Conservation (phyloP, 2,888 invertebrate genomes). For the Drosophila stalkeri region DNA sequence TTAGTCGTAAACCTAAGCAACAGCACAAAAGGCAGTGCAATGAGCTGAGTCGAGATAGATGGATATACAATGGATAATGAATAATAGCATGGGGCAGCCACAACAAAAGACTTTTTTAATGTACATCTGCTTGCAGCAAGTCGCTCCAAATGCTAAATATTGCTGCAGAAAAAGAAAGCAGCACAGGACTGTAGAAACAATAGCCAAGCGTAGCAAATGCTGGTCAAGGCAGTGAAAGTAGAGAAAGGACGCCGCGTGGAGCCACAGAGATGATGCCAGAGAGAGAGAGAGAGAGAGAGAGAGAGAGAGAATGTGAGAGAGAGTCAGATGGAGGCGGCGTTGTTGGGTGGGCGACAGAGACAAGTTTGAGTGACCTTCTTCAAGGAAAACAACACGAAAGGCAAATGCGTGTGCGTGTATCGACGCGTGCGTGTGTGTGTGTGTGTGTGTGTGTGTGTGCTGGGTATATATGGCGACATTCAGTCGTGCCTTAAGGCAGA, state of each 20-base stretch:
- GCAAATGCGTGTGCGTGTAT: constrained; percentile 36
- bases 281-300: background rate
- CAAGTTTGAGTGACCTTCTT: constrained; percentile 65
- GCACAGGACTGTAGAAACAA: background rate
- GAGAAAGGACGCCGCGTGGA: constrained; percentile 13
- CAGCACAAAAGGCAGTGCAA: constrained; percentile 27
- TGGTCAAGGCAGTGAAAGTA: constrained; percentile 65
- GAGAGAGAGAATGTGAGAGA: background rate
- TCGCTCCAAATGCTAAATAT: constrained; percentile 54
- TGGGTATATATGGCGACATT: constrained; percentile 40
- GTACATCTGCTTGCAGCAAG: constrained; percentile 36
- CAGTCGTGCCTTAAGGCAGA: constrained; percentile 43
- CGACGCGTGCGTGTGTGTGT: constrained; percentile 2
- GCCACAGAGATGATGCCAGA: background rate
- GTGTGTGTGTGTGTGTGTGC: constrained; percentile 5
- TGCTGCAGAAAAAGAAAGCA: constrained; percentile 42
- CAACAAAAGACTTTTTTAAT: constrained; percentile 41
- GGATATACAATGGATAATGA: constrained; percentile 30
- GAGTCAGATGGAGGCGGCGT: background rate
- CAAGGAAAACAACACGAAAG: constrained; percentile 64
- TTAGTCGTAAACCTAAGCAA: constrained; percentile 47
- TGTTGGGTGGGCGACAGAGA: constrained; percentile 1
- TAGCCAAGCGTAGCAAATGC: constrained; percentile 28
- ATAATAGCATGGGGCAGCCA: background rate
- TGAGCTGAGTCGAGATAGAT: constrained; percentile 34